Conservation (phyloP, 30 jellyfish, hydroid and myxozoan species). For the Cassiopea xamachana region DNA sequence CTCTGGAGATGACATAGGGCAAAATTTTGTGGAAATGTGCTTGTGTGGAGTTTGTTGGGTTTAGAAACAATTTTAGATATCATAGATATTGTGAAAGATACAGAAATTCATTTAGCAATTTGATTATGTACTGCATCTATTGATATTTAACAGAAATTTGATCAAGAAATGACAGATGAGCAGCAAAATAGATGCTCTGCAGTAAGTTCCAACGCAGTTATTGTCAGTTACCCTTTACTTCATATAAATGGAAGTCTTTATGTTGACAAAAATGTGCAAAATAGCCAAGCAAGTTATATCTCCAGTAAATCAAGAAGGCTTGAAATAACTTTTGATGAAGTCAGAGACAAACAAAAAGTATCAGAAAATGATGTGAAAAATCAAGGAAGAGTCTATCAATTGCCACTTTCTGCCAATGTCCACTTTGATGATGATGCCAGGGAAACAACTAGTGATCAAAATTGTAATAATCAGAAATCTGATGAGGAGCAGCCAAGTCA, state of each 20-base stretch:
- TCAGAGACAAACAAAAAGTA: background rate
- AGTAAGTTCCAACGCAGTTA: background rate
- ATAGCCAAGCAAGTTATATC: background rate
- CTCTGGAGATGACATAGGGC: no score
- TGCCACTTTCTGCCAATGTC: background rate
- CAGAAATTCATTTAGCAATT: background rate
- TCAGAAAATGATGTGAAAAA: background rate
- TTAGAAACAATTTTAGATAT: no score
- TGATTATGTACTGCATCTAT: background rate
- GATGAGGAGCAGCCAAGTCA: background rate
- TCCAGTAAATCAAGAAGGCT: background rate
- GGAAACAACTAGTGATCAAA: background rate
- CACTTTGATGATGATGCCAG: background rate
- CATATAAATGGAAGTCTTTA: conserved; percentile 20
- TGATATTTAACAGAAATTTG: background rate
- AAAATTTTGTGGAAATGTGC: no score
- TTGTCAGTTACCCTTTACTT: conserved; percentile 24
- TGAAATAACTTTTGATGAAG: background rate
- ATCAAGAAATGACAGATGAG: background rate
- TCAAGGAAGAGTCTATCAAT: background rate
- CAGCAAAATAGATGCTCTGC: background rate
- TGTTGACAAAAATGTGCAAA: background rate
- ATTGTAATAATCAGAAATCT: background rate
- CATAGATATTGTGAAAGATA: no score
- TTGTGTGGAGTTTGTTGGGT: no score